Base-by-base conservation (phyloP, 2,888 invertebrate genomes). In the Megalurothrips usitatus region DNA sequence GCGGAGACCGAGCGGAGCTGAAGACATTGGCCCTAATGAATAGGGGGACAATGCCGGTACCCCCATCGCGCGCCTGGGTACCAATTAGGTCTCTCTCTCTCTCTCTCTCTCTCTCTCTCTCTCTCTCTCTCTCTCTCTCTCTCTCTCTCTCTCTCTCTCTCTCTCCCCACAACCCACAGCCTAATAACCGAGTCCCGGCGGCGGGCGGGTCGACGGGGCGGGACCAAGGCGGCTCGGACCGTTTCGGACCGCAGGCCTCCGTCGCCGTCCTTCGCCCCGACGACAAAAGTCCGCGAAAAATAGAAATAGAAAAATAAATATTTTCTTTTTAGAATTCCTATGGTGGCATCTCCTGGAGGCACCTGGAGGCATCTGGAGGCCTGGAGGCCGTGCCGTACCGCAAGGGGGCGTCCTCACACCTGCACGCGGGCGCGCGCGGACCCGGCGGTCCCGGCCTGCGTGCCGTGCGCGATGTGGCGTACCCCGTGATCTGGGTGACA, bases 1-100 rank as follows among this genome's bases (percentile, higher is more conserved):
- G n/a, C n/a, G n/a, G n/a, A n/a, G n/a, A n/a, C n/a, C n/a, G n/a
- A n/a, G n/a, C n/a, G n/a, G 10, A 49, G 49, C 52, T 17, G 19
- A 75, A 75, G 68, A 75, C 68, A 75, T 75, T 75, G 68, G 26
- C 68, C 26, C 68, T 75, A 75, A 75, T 75, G 68, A 75, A 75
- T 75, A 75, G 68, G 68, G 68, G 12, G 68, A 75, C 68, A 75
- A 75, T 75, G 68, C 23, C 68, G 68, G 68, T 23, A 23, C 68
- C 68, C n/a, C 23, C 63, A n/a, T 63, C 19, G n/a, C 63, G n/a
- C 63, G 63, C 23, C 68, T 11, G 58, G 58, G 68, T 75, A 75
- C 68, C 68, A 75, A 75, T 75, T 75, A 75, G 68, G 68, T 12
- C 68, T 26, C 26, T 12, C 68, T 12, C 68, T 26, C 26, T 26